Evolutionary conservation across 1,140 invertebrate species (phyloP), one percentile per base, ranked within the genome.

Genomic region (Proctacanthus coquilletti): DNA sequence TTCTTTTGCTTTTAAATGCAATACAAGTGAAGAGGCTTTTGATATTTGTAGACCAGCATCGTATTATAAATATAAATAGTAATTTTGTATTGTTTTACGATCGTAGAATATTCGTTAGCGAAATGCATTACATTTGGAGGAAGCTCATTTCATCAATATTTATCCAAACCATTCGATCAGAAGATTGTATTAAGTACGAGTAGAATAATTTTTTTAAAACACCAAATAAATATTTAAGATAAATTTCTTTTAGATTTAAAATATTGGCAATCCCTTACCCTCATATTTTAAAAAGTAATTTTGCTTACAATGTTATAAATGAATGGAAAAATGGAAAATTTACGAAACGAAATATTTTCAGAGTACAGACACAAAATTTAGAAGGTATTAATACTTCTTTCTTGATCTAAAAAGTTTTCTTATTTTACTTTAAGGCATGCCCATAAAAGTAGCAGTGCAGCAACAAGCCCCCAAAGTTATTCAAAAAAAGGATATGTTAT

Each of bases 131-230:
- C 45, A 46, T 86, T 6, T 84, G 82, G 82, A 82, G 76, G 29
- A 67, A 75, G 43, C 75, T 83, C 17, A 66, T 82, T 2, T 79
- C 80, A 45, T 72, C 79, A 0, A 51, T 84, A n/a, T 84, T 84
- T 39, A 61, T 84, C 0, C 44, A 38, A 19, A 46, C 2, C 11
- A 25, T 27, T 31, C 42, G 2, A 33, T 38, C 9, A 50, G 42
- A 51, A 27, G 13, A 27, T 27, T 8, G 13, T 27, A 9, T 27
- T 8, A 27, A 27, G 23, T n/a, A n/a, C n/a, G 23, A 27, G 23
- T 13, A 27, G 13, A 27, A 27, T 27, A 27, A 13, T 27, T 27
- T 13, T 13, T 27, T 27, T 27, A 8, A 13, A 8, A 27, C 13
- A 27, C 8, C 23, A 9, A 14, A 65, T 66, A 33, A 62, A 68